These are phyloP conservation scores for Drosophila kambysellisi DNA, from an alignment of 2,888 invertebrate species.

Conservation along the genomic window DNA sequence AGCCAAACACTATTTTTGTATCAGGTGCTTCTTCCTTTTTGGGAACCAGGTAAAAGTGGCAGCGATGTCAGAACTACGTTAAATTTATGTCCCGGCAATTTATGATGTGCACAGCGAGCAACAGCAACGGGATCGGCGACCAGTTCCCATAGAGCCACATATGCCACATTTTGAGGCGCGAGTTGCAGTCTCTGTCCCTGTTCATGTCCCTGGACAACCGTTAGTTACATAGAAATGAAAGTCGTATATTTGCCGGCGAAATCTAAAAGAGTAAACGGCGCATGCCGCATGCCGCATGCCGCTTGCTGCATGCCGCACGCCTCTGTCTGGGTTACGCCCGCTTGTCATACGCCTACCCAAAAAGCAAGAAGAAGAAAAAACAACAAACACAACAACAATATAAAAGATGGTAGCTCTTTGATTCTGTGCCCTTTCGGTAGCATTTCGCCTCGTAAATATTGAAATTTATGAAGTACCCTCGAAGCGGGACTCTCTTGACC, in stretches of 20 bases:
- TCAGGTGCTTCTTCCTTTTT: slow-evolving; percentile 54
- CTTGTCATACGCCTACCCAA: slow-evolving; percentile 72
- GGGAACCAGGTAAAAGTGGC: slow-evolving; percentile 30
- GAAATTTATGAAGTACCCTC: slow-evolving; percentile 74
- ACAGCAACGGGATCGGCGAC: slow-evolving; percentile 15
- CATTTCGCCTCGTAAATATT: slow-evolving; percentile 70
- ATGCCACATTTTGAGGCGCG: slow-evolving; percentile 37
- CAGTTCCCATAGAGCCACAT: slow-evolving; percentile 27
- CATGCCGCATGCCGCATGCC: slow-evolving; percentile 43
- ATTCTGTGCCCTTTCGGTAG: slow-evolving; percentile 57
- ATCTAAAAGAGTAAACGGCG: slow-evolving; percentile 45
- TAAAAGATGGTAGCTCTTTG: slow-evolving; percentile 35
- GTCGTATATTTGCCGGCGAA: slow-evolving; percentile 51
- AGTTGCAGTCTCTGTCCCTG: slow-evolving; percentile 4
- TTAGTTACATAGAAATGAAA: slow-evolving; percentile 72
- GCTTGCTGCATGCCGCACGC: slow-evolving; percentile 50
- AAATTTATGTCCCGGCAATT: slow-evolving; percentile 75
- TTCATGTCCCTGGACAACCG: slow-evolving; percentile 30
- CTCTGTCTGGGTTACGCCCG: slow-evolving; percentile 75
- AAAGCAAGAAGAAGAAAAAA: slow-evolving; percentile 32
- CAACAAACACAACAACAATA: background rate
- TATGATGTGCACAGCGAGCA: slow-evolving; percentile 48
- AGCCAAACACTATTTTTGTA: slow-evolving; percentile 34
- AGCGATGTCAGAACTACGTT: slow-evolving; percentile 68
- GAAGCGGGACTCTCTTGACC: slow-evolving; percentile 41